A percentile compares a stretch with the other conserved stretches of the same genome.
Conservation (phyloP, 2,888 invertebrate genomes). For the Dicyrtoma fusca region DNA sequence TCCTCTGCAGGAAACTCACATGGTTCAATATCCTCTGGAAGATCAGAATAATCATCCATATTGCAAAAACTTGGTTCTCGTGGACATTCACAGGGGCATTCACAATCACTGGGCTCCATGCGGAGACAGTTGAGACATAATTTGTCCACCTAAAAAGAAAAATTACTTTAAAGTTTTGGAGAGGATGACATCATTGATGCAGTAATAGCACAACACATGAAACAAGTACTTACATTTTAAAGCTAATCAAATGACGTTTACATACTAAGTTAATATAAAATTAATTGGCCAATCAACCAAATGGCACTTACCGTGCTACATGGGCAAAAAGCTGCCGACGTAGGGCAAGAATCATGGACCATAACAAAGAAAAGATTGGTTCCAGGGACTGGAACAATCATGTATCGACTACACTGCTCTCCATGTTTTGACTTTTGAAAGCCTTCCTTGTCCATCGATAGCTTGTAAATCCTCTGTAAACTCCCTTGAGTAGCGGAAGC, state of each 20-base stretch:
- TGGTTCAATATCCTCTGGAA: slow-evolving; percentile 42
- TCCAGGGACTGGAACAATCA: slow-evolving; percentile 75
- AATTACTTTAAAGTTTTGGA: too few species aligned
- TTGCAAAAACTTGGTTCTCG: slow-evolving; percentile 64
- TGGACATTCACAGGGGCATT: slow-evolving; percentile 91
- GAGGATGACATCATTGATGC: too few species aligned
- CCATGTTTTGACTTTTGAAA: slow-evolving; percentile 83
- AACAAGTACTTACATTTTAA: too few species aligned
- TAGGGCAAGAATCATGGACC: slow-evolving; percentile 81
- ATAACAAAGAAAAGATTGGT: slow-evolving; percentile 89
- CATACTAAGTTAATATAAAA: too few species aligned
- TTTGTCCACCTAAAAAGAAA: slow-evolving; percentile 68
- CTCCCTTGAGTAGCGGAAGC: slow-evolving; percentile 64
- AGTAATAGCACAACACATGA: not conserved
- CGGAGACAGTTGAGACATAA: slow-evolving; percentile 88
- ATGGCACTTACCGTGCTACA: slow-evolving; percentile 76
- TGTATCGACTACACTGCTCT: slow-evolving; percentile 85
- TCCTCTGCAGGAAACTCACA: slow-evolving; percentile 43
- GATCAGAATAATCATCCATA: slow-evolving; percentile 55
- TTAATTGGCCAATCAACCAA: too few species aligned
- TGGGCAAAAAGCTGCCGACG: slow-evolving; percentile 81
- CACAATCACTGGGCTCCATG: slow-evolving; percentile 93
- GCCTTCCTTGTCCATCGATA: slow-evolving; percentile 76
- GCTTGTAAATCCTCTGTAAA: slow-evolving; percentile 79
- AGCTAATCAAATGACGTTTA: too few species aligned